phyloP scores from a whole-genome alignment of 2,888 invertebrate genomes.

The Heliconius erato region DNA sequence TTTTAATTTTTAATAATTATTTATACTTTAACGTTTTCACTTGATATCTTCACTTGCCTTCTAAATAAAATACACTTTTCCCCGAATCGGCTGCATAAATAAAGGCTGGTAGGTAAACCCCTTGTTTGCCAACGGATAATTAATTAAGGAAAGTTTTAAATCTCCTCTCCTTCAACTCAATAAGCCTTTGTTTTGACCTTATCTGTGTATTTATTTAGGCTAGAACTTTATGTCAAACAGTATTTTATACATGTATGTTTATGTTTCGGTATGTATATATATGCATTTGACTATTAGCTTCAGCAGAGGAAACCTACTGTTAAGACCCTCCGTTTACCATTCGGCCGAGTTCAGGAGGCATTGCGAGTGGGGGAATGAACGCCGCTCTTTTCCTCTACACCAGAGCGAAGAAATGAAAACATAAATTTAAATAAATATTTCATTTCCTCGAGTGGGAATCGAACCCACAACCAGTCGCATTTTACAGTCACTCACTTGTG shows the following conservation, averaged over 20 bases:
- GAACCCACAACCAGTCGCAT: no score
- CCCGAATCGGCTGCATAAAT: constrained; percentile 25
- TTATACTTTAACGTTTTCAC: constrained; percentile 56
- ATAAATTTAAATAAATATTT: no score
- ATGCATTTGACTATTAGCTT: no score
- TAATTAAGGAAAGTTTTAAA: constrained; percentile 32
- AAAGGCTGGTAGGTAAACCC: constrained; percentile 25
- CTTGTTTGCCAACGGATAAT: constrained; percentile 33
- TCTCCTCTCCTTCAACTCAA: constrained; percentile 22
- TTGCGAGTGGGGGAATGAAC: no score
- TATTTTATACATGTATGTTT: constrained; percentile 3
- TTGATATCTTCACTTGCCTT: constrained; percentile 45
- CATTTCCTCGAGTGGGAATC: no score
- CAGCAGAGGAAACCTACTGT: no score
- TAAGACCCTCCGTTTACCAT: no score
- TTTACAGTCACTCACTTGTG: no score
- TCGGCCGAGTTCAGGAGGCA: no score
- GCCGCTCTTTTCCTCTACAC: no score
- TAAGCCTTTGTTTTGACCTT: constrained; percentile 22
- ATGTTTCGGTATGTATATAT: background rate
- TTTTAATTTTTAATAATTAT: constrained; percentile 10
- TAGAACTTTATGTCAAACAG: constrained; percentile 10
- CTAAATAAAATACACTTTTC: constrained; percentile 39
- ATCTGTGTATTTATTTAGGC: constrained; percentile 28
- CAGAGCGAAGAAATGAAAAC: no score